Base-by-base conservation (phyloP, 2,113 vertebrate genomes). In the Sphaerodactylus townsendi region DNA sequence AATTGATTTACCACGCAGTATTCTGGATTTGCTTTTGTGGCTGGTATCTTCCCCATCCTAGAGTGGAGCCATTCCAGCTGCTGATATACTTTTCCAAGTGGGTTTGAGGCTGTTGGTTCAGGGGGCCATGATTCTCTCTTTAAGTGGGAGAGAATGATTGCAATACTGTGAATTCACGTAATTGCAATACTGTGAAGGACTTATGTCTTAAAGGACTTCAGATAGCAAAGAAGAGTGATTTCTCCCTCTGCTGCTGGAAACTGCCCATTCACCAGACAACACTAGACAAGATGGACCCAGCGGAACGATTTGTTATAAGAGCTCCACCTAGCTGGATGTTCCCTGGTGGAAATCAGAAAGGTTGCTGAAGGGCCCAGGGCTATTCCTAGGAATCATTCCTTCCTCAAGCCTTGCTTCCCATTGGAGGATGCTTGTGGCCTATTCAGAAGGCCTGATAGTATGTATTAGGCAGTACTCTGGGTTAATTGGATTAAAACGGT, bases 401-500 rank as follows among this genome's bases (percentile, higher is more conserved):
- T 75, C 35, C 68, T 53, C 80, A 70, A 59, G 74, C 59, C 15
- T 30, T 41, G 70, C 72, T 37, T 17, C 59, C 84, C 53, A 78
- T 33, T 46, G 82, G 79, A 82, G 81, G 35, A 46, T 46, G n/a
- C 87, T 70, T 46, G 37, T 28, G 7, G 50, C 69, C 46, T 71
- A 77, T 46, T 25, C 0, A 78, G 62, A 50, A 30, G 35, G 70
- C 79, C 39, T 44, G 73, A 79, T 39, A 62, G 68, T 10, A 44
- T 8, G 30, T 77, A 4, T 70, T 33, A 62, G 68, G 9, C 11
- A 84, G 41, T n/a, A 11, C 69, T 44, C 37, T 23, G 35, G 75
- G 76, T 90, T 89, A 80, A 81, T 88, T 86, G 77, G 62, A 82
- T 76, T 81, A 85, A 82, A 62, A 86, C 81, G 74, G 50, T 53